phyloP scores from a whole-genome alignment of 2,113 vertebrate species.

The Laticauda colubrina region DNA sequence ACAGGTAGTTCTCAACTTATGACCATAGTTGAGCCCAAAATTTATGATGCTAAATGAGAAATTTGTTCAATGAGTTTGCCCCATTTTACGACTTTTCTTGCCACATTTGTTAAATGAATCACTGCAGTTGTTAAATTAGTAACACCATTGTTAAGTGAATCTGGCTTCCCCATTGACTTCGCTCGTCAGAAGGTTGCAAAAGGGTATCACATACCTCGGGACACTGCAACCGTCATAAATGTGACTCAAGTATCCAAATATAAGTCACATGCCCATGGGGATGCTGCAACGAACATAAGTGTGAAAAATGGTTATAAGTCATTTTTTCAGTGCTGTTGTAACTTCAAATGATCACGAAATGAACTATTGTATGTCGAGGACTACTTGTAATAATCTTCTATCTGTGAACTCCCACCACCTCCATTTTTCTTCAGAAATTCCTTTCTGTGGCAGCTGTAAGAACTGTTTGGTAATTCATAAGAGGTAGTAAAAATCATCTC shows the following conservation, averaged over 20 bases:
- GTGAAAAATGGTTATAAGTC: neutral
- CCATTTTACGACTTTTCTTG: neutral
- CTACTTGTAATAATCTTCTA: neutral
- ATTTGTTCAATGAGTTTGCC: neutral
- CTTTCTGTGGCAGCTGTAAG: neutral
- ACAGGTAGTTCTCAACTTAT: neutral
- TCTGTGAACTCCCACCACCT: neutral
- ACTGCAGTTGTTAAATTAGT: neutral
- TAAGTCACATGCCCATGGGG: neutral
- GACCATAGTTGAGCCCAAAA: neutral
- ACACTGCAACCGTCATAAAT: neutral
- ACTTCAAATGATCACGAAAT: neutral
- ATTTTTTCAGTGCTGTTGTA: neutral
- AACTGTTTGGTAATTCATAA: neutral
- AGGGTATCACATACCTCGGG: neutral
- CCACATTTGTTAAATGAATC: neutral
- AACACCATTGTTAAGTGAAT: neutral
- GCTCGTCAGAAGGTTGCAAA: neutral
- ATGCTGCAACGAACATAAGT: neutral
- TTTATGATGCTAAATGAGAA: neutral
- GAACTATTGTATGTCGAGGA: neutral
- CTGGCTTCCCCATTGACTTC: neutral
- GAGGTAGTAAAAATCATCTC: neutral
- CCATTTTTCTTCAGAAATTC: neutral
- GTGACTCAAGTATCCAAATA: neutral